These are phyloP conservation scores for Dolichallabes microphthalmus DNA, from an alignment of 2,113 vertebrate genomes.

Conservation along the genomic window DNA sequence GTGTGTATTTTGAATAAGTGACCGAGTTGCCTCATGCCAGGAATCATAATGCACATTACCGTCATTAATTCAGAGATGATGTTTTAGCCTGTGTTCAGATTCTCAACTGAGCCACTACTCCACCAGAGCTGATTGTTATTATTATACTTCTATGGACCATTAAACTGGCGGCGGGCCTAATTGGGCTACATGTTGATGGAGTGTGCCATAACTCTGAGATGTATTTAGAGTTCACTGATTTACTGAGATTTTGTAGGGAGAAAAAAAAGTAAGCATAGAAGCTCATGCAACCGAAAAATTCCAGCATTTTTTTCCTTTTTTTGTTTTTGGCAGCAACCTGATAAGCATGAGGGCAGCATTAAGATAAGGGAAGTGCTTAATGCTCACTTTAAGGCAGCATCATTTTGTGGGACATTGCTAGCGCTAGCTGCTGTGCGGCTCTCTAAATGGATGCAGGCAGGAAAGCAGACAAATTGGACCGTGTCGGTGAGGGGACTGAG, in stretches of 20 bases:
- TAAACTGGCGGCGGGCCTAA: constrained; percentile 38
- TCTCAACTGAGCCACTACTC: constrained; percentile 17
- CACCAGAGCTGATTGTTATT: constrained; percentile 44
- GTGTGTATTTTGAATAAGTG: background rate
- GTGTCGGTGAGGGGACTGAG: constrained; percentile 26
- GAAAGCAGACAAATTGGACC: constrained; percentile 45
- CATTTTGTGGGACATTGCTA: constrained; percentile 13
- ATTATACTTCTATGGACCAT: constrained; percentile 36
- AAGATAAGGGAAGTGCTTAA: constrained; percentile 43
- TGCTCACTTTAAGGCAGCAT: constrained; percentile 31
- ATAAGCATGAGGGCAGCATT: constrained; percentile 39
- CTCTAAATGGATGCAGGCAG: constrained; percentile 39
- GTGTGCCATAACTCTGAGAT: constrained; percentile 40
- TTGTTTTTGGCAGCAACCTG: constrained; percentile 7
- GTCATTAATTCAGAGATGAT: constrained; percentile 37
- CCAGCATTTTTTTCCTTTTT: background rate
- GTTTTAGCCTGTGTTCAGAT: constrained; percentile 19
- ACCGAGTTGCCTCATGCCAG: background rate
- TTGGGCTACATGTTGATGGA: constrained; percentile 36
- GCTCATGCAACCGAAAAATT: constrained; percentile 3
- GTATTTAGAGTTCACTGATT: constrained; percentile 46
- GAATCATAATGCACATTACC: constrained; percentile 3
- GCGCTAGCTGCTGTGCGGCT: constrained; percentile 24
- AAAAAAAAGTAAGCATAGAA: background rate
- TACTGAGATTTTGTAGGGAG: constrained; percentile 15